These are phyloP conservation scores for Aphrocallistes beatrix DNA, from an alignment of 37 sponge, comb jelly and placozoan genomes.

Conservation along the genomic window DNA sequence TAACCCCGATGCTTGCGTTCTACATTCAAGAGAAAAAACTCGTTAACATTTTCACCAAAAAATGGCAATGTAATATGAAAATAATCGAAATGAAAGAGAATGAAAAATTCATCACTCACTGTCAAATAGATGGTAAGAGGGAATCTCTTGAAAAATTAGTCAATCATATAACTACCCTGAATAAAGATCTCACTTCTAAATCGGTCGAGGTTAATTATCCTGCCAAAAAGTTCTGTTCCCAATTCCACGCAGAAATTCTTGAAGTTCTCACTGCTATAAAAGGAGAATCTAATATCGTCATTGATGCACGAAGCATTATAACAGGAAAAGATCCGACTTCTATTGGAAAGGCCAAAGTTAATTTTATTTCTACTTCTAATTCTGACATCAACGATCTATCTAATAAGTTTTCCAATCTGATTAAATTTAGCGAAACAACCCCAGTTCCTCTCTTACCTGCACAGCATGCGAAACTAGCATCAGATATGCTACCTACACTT, in stretches of 20 bases:
- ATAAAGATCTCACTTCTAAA: neutral
- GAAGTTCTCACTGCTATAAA: neutral
- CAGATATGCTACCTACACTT: neutral
- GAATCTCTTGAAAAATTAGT: neutral
- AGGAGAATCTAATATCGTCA: neutral
- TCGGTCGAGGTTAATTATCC: neutral
- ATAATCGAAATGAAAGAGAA: neutral
- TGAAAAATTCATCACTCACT: neutral
- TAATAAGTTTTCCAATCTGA: too few species aligned
- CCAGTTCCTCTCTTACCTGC: neutral
- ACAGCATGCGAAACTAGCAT: neutral
- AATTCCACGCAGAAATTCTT: neutral
- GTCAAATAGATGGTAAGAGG: neutral
- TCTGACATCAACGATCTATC: too few species aligned
- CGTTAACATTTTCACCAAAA: neutral
- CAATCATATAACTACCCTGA: neutral
- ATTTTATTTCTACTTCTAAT: too few species aligned
- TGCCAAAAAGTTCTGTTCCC: neutral
- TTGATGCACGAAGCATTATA: neutral
- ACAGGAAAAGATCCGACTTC: too few species aligned
- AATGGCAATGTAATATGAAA: neutral
- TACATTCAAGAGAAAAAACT: neutral
- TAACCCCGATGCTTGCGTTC: neutral
- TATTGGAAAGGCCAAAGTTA: too few species aligned
- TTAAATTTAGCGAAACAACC: neutral